Conservation (phyloP, 2,888 invertebrate genomes). For the Mythimna albipuncta region DNA sequence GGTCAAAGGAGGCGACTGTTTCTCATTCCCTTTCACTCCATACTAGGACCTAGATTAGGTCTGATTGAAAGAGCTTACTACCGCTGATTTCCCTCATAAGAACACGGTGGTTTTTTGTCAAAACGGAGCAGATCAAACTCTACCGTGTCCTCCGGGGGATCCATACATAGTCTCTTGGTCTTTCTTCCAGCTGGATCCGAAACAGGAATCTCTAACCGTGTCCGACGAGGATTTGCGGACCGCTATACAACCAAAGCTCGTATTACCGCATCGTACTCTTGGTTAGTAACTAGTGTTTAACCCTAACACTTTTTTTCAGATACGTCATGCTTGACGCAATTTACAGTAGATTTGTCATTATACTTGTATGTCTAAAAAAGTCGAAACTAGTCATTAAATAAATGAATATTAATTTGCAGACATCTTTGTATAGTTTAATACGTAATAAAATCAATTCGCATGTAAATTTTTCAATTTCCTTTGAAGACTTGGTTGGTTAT, state of each 20-base stretch:
- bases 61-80: no score
- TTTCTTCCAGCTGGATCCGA: no score
- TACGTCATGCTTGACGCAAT: neutral
- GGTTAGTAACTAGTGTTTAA: neutral
- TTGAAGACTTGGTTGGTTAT: constrained; percentile 56
- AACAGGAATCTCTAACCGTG: no score
- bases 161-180: no score
- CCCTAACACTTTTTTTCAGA: neutral
- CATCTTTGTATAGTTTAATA: constrained; percentile 47
- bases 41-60: no score
- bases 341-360: neutral
- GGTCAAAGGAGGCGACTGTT: no score
- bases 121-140: no score
- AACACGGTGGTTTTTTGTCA: no score
- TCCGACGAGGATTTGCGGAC: no score
- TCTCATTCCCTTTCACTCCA: no score
- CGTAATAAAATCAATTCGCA: constrained; percentile 74
- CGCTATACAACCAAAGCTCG: neutral
- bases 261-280: neutral
- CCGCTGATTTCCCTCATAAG: no score
- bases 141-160: no score
- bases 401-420: constrained; percentile 40
- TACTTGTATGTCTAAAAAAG: neutral
- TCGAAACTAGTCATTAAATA: constrained; percentile 10
- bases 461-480: constrained; percentile 83